These are phyloP conservation scores for Cylloceria caligata DNA, from an alignment of 2,888 invertebrate genomes.

Conservation along the genomic window DNA sequence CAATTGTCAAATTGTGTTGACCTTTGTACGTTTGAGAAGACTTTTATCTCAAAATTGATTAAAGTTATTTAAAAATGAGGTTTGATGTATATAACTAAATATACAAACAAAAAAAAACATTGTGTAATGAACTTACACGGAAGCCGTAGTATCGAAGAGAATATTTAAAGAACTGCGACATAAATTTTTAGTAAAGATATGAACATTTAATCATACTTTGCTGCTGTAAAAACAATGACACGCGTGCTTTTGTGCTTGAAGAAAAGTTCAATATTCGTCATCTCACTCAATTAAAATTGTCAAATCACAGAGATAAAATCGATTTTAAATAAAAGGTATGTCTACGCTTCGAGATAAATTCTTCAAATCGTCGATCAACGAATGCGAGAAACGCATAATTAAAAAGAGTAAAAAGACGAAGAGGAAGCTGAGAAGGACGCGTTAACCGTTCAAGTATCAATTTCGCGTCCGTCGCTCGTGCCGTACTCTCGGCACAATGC, in stretches of 20 bases:
- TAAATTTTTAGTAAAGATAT: background rate
- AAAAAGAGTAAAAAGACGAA: conserved; percentile 15
- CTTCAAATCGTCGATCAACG: background rate
- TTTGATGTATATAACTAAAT: too few relatives aligned
- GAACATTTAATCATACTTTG: background rate
- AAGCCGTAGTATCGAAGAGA: background rate
- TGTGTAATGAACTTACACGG: too few relatives aligned
- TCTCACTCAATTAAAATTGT: background rate
- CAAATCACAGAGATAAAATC: conserved; percentile 1
- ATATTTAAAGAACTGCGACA: background rate
- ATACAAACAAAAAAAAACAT: too few relatives aligned
- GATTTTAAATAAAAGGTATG: background rate
- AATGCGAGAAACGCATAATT: background rate
- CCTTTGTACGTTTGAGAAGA: too few relatives aligned
- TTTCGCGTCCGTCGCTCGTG: conserved; percentile 57
- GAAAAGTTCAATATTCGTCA: background rate
- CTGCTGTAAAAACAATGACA: background rate
- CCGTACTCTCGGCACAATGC: conserved; percentile 57
- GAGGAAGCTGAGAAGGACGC: conserved; percentile 29
- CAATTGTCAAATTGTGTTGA: too few relatives aligned
- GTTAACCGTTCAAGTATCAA: conserved; percentile 44
- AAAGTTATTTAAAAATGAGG: too few relatives aligned
- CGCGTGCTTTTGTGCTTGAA: background rate
- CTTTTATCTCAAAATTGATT: too few relatives aligned
- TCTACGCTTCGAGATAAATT: background rate